Percentiles rank a stretch among this genome's conserved stretches.
phyloP scores from a whole-genome alignment of 2,113 vertebrate species.

The Apus apus region DNA sequence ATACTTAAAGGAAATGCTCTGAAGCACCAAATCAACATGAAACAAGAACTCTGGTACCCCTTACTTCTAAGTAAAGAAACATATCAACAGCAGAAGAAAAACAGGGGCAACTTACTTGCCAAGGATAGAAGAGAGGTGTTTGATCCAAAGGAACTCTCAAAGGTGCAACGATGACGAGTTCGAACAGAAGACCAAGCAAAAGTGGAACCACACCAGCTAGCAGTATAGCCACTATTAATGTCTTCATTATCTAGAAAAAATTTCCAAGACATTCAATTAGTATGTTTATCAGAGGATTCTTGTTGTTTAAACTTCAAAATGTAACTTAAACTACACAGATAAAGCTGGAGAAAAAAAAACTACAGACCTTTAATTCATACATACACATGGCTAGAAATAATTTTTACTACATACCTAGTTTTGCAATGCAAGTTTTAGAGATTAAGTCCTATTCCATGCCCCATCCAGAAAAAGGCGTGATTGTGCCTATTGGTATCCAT shows the following conservation, averaged over 20 bases:
- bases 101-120: conserved; percentile 85
- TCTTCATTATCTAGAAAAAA: conserved; percentile 91
- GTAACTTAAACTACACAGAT: neutral
- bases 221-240: conserved; percentile 91
- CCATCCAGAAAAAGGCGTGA: neutral
- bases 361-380: neutral
- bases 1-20: neutral
- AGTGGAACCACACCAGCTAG: conserved; percentile 95
- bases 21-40: accelerated
- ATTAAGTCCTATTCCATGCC: neutral
- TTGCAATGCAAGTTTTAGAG: neutral
- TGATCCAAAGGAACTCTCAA: conserved; percentile 96
- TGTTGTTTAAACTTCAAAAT: neutral
- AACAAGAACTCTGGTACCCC: neutral
- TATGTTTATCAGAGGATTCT: neutral
- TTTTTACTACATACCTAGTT: neutral
- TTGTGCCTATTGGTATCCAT: neutral
- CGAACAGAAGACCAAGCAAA: conserved; percentile 92
- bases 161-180: conserved; percentile 95
- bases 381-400: neutral
- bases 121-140: conserved; percentile 97
- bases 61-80: neutral
- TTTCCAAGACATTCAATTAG: neutral
- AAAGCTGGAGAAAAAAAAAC: too few species aligned
- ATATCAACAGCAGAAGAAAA: neutral